Conservation (phyloP, 1,140 invertebrate species). For the Helicoverpa armigera region DNA sequence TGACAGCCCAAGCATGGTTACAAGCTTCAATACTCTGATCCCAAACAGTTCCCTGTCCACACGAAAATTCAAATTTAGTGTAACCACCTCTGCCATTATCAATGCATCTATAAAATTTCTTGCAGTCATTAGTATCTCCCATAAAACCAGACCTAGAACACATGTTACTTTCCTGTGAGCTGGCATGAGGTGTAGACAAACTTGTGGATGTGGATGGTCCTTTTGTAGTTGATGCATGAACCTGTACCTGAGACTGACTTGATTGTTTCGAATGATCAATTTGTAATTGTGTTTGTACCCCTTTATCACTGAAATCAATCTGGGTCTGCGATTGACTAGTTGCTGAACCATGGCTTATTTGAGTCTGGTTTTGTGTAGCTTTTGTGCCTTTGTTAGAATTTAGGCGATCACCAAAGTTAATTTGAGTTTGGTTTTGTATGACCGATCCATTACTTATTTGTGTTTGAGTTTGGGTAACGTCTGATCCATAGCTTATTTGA, state of each 20-base stretch:
- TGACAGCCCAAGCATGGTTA: conserved; percentile 88
- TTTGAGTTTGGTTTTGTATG: conserved; percentile 63
- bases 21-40: conserved; percentile 88
- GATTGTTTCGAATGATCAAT: conserved; percentile 58
- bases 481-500: conserved; percentile 58
- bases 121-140: conserved; percentile 88
- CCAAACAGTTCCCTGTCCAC: conserved; percentile 90
- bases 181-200: background rate
- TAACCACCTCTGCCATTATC: conserved; percentile 87
- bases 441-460: conserved; percentile 58
- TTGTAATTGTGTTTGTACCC: conserved; percentile 58
- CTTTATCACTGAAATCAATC: conserved; percentile 53
- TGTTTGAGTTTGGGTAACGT: conserved; percentile 58
- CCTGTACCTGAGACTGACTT: conserved; percentile 56
- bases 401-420: conserved; percentile 57
- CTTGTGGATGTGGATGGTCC: background rate
- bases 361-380: conserved; percentile 57
- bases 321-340: conserved; percentile 58
- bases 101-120: conserved; percentile 90
- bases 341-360: conserved; percentile 55
- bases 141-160: conserved; percentile 87
- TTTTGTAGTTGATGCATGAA: conserved; percentile 42
- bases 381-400: conserved; percentile 38
- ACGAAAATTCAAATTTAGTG: conserved; percentile 88
- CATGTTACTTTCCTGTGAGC: conserved; percentile 50